Conservation (phyloP, 2,888 invertebrate species). For the Pandemis corylana region DNA sequence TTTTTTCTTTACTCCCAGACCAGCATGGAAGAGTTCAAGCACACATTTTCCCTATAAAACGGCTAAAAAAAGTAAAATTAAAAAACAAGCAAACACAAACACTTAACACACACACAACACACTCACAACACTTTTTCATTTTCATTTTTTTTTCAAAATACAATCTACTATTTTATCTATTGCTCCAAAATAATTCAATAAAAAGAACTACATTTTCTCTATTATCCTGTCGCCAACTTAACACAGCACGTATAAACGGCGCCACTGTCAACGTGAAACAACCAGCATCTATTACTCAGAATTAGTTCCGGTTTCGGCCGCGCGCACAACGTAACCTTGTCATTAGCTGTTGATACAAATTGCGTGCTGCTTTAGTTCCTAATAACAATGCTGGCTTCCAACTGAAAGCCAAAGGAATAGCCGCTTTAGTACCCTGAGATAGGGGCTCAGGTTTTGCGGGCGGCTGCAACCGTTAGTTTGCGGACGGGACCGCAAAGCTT, state of each 20-base stretch:
- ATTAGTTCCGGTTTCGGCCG: conserved; percentile 16
- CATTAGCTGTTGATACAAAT: conserved; percentile 19
- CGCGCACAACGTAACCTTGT: conserved; percentile 19
- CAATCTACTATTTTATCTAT: background rate
- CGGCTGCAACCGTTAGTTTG: background rate
- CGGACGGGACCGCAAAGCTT: conserved; percentile 45
- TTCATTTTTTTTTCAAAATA: too few relatives aligned
- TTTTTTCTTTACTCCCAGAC: too few relatives aligned
- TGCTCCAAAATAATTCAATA: background rate
- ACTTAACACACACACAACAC: too few relatives aligned
- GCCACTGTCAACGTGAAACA: background rate
- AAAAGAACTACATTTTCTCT: conserved; percentile 8
- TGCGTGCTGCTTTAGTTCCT: conserved; percentile 31
- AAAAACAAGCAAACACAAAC: too few relatives aligned
- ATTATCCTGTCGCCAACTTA: conserved; percentile 17
- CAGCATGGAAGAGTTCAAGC: too few relatives aligned
- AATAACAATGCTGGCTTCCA: background rate
- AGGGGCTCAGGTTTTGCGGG: background rate
- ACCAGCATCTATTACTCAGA: conserved; percentile 2
- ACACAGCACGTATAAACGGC: background rate
- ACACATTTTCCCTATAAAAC: too few relatives aligned
- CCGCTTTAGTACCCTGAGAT: background rate
- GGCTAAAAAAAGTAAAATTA: too few relatives aligned
- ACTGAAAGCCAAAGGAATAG: background rate
- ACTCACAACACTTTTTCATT: too few relatives aligned